Conservation (phyloP, 1,140 invertebrate genomes). For the Lepidurus packardi region DNA sequence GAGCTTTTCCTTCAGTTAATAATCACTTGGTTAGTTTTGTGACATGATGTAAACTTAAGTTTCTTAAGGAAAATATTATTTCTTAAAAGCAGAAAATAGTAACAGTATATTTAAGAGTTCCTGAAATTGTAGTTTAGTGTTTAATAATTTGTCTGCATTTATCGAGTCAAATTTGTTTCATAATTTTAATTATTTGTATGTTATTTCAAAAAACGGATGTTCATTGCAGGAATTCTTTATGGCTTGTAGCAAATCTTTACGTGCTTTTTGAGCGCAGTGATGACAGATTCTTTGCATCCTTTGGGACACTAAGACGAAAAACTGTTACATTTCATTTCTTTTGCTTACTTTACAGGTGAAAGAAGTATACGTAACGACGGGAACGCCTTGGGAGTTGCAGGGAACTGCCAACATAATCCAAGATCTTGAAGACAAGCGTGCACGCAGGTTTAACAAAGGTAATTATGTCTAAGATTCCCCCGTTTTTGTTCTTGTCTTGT, state of each 20-base stretch:
- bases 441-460: slow-evolving; percentile 57
- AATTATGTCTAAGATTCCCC: slow-evolving; percentile 39
- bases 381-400: slow-evolving; percentile 28
- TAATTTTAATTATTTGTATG: background rate
- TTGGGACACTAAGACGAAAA: too few species aligned
- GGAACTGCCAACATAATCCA: slow-evolving; percentile 43
- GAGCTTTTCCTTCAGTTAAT: slow-evolving; percentile 22
- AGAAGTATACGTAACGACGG: slow-evolving; percentile 45
- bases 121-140: too few species aligned
- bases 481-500: slow-evolving; percentile 16
- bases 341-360: slow-evolving; percentile 49
- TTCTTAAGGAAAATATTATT: too few species aligned
- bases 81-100: too few species aligned
- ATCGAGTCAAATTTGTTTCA: background rate
- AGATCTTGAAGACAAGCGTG: slow-evolving; percentile 45
- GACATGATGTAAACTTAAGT: background rate
- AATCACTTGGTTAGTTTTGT: background rate
- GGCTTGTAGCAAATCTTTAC: too few species aligned
- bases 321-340: background rate
- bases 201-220: too few species aligned
- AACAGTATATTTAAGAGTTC: too few species aligned
- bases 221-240: too few species aligned
- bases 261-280: too few species aligned
- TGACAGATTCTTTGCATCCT: too few species aligned
- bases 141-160: too few species aligned